Conservation (phyloP, 2,888 invertebrate genomes). For the Phorcus lineatus region DNA sequence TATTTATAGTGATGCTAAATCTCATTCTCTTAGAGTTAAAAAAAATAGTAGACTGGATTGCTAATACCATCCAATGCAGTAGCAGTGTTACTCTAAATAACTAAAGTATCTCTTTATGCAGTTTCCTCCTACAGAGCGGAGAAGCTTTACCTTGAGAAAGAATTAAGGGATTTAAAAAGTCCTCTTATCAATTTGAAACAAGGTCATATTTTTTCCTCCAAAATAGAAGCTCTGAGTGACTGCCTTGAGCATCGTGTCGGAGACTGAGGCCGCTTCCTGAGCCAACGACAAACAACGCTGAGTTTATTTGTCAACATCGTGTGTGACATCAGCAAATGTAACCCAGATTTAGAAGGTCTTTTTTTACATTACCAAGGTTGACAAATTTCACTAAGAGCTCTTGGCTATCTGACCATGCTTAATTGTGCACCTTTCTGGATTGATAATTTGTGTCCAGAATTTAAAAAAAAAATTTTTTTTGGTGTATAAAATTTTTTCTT, state of each 20-base stretch:
- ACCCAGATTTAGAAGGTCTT: constrained; percentile 10
- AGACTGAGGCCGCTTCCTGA: background rate
- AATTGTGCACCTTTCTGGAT: background rate
- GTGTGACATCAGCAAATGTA: background rate
- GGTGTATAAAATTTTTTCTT: too few relatives aligned
- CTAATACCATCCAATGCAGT: too few relatives aligned
- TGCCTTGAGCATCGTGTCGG: background rate
- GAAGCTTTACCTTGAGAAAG: background rate
- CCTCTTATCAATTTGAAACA: background rate
- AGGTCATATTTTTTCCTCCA: background rate
- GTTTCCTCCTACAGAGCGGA: background rate
- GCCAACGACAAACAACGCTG: background rate
- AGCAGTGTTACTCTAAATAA: too few relatives aligned
- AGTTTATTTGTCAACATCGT: background rate
- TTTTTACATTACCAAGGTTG: background rate
- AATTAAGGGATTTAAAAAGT: background rate
- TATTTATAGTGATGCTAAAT: too few relatives aligned
- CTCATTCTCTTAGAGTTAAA: too few relatives aligned
- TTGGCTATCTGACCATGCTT: background rate
- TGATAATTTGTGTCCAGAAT: background rate
- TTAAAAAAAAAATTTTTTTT: too few relatives aligned
- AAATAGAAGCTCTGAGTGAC: background rate
- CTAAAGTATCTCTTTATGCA: too few relatives aligned
- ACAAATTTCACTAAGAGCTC: background rate
- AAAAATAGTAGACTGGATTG: too few relatives aligned